These are phyloP conservation scores for Leptarthrus brevirostris DNA, from an alignment of 2,888 invertebrate species.

Conservation along the genomic window DNA sequence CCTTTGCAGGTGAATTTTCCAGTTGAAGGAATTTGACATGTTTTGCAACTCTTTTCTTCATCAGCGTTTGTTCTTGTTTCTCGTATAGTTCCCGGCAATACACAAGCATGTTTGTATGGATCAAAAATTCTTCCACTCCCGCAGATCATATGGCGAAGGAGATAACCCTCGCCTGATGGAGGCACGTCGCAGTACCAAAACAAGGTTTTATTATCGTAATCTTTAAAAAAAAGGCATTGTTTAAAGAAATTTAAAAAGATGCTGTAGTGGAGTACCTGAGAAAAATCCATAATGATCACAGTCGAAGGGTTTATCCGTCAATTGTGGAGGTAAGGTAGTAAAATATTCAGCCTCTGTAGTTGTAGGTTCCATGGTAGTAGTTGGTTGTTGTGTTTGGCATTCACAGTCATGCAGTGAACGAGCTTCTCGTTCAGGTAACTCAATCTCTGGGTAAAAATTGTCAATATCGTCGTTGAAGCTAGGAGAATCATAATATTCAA, in stretches of 20 bases:
- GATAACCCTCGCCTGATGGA: conserved; percentile 53
- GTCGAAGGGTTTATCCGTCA: conserved; percentile 49
- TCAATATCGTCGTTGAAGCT: conserved; percentile 35
- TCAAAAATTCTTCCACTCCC: conserved; percentile 53
- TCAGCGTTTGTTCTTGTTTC: background rate
- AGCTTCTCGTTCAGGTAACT: background rate
- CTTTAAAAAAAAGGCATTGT: background rate
- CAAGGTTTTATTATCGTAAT: conserved; percentile 47
- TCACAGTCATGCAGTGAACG: background rate
- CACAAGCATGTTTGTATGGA: conserved; percentile 52
- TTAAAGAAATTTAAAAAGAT: background rate
- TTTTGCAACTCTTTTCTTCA: background rate
- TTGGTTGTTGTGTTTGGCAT: background rate
- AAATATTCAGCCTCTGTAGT: background rate
- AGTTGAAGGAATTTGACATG: no score
- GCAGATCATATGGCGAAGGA: conserved; percentile 55
- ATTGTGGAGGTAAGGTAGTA: background rate
- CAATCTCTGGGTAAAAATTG: background rate
- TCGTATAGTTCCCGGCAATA: conserved; percentile 53
- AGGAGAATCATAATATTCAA: background rate
- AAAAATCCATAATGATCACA: conserved; percentile 56
- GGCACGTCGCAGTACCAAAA: conserved; percentile 57
- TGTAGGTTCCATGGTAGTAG: background rate
- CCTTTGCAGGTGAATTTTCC: background rate
- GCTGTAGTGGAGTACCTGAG: conserved; percentile 50